Evolutionary conservation across 2,113 vertebrate genomes (phyloP), one percentile per base, ranked within the genome.

Genomic region (Anser cygnoides): DNA sequence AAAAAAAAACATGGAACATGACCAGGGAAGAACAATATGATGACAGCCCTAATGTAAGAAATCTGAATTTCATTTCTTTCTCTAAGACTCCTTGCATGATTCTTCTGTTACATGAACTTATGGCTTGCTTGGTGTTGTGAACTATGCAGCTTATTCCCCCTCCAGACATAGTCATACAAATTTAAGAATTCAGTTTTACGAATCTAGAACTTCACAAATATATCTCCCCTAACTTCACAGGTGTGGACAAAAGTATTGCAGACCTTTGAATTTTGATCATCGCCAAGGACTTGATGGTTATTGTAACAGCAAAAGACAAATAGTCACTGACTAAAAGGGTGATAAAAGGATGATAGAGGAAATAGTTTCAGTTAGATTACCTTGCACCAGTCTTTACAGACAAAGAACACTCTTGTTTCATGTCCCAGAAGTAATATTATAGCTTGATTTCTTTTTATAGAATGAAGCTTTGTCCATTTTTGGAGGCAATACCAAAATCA

Each of bases 21-120:
- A 35, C 3, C 57, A 9, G 61, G 13, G 22, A 63, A 37, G 2
- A 54, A n/a, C 2, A 37, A 88, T 37, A 8, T 61, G 8, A 73
- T 84, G 25, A 8, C 70, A 57, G 39, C 15, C 10, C 8, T 49
- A 62, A 66, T 43, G 13, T 63, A 59, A 70, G 55, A 77, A 62
- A 71, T 50, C 4, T 9, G 80, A 74, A 66, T 12, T 9, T 16
- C 0, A 46, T 52, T 72, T 82, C 7, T 65, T 75, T 18, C 21
- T 44, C 37, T 72, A 77, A 70, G 4, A 10, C 8, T 74, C 31
- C 23, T 84, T 18, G 70, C 0, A 35, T 0, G 0, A 80, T 58
- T 3, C 3, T 75, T 76, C 35, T 71, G 22, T 70, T 25, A 77
- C 10, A 54, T 1, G 6, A 59, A n/a, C 4, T 4, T 58, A 31